Percentiles rank a stretch among this genome's conserved stretches.
Conservation (phyloP, 2,888 invertebrate genomes). For the Hirtodrosophila histrioides region DNA sequence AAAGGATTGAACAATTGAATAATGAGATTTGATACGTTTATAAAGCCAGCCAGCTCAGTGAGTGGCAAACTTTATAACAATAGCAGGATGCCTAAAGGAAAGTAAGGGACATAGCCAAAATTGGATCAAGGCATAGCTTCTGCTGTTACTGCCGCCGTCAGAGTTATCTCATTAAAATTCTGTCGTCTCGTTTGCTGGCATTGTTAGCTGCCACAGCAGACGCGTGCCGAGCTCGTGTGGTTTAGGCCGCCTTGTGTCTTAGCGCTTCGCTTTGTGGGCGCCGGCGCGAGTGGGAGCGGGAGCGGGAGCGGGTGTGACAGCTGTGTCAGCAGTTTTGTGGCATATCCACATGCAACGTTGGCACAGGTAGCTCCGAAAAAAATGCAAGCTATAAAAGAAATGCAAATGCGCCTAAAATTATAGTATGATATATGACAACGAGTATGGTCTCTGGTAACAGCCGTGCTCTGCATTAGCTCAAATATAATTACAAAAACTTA, state of each 20-base stretch:
- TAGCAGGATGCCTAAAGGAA: not conserved
- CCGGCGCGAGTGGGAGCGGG: not conserved
- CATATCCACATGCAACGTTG: constrained; percentile 29
- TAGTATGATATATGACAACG: constrained; percentile 57
- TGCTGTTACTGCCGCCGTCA: constrained; percentile 37
- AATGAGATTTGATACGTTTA: no score
- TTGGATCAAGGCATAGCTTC: constrained; percentile 36
- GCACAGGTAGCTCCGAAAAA: constrained; percentile 47
- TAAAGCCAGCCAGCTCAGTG: not conserved
- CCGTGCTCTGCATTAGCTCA: constrained; percentile 33
- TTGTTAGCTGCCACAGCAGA: constrained; percentile 28
- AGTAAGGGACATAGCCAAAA: constrained; percentile 26
- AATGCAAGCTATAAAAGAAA: constrained; percentile 40
- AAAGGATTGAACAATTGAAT: no score
- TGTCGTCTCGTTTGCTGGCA: constrained; percentile 49
- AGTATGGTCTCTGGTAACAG: constrained; percentile 7
- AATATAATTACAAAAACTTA: constrained; percentile 63
- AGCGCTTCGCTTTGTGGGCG: not conserved
- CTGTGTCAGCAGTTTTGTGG: constrained; percentile 63
- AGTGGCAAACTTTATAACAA: constrained; percentile 5
- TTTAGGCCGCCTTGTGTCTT: constrained; percentile 36
- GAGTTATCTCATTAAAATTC: constrained; percentile 74
- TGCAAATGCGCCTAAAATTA: constrained; percentile 68
- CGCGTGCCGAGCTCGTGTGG: constrained; percentile 14
- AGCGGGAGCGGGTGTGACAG: constrained; percentile 24